Conservation (phyloP, 2,888 invertebrate species). For the Acronicta alni region DNA sequence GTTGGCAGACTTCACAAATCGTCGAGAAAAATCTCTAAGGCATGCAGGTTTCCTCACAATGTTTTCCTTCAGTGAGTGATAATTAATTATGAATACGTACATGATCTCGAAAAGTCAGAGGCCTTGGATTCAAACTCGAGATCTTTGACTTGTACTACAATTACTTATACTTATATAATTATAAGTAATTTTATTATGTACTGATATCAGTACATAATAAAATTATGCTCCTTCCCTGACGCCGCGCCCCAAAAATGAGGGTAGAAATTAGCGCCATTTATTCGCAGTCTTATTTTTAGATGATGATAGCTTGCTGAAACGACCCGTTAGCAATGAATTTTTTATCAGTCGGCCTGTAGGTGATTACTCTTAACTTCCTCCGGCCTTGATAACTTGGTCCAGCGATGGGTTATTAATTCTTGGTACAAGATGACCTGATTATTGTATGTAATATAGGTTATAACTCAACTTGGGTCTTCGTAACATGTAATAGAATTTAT, state of each 20-base stretch:
- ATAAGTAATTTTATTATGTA: too few relatives aligned
- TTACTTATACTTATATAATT: too few relatives aligned
- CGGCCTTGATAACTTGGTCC: slow-evolving; percentile 29
- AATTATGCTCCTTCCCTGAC: slow-evolving; percentile 23
- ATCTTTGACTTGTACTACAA: too few relatives aligned
- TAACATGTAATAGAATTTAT: slow-evolving; percentile 12
- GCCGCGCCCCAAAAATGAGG: slow-evolving; percentile 18
- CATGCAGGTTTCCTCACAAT: too few relatives aligned
- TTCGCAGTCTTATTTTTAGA: slow-evolving; percentile 50
- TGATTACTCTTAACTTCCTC: slow-evolving; percentile 47
- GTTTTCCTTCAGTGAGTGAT: too few relatives aligned
- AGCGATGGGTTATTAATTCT: slow-evolving; percentile 36
- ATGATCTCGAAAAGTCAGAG: too few relatives aligned
- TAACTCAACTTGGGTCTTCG: slow-evolving; percentile 4
- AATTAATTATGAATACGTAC: too few relatives aligned
- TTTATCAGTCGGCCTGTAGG: slow-evolving; percentile 43
- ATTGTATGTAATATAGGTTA: slow-evolving; percentile 25
- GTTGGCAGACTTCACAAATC: too few relatives aligned
- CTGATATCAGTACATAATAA: slow-evolving; percentile 8
- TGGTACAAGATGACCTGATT: slow-evolving; percentile 23
- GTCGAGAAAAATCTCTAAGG: too few relatives aligned
- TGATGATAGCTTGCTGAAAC: slow-evolving; percentile 25
- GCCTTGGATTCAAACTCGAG: too few relatives aligned
- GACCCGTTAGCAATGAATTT: slow-evolving; percentile 30
- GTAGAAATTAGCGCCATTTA: slow-evolving; percentile 38